These are phyloP conservation scores for Drosophila prosaltans DNA, from an alignment of 1,140 invertebrate species.

Conservation along the genomic window DNA sequence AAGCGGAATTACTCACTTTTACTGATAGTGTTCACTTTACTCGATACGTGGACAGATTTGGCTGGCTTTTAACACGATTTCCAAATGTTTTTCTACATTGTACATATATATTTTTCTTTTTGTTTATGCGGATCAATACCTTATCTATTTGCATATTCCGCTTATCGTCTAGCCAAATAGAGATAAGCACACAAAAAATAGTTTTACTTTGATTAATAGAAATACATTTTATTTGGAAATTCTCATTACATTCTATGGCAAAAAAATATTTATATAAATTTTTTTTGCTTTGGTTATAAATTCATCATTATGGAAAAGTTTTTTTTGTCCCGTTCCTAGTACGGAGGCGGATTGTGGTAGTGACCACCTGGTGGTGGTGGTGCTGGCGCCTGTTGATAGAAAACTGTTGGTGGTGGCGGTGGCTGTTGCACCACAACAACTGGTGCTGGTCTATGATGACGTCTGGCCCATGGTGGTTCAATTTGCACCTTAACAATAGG, in stretches of 20 bases:
- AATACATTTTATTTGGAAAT: conserved; percentile 6
- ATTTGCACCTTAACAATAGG: conserved; percentile 72
- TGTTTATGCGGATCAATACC: not conserved
- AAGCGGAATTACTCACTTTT: not conserved
- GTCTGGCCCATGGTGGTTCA: conserved; percentile 65
- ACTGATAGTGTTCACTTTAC: not conserved
- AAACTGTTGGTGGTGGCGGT: conserved; percentile 35
- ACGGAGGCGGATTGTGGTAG: conserved; percentile 63
- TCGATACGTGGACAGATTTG: conserved; percentile 7
- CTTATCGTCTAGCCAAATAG: not conserved
- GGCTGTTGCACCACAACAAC: conserved; percentile 65
- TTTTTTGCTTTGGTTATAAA: conserved; percentile 4
- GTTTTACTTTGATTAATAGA: not conserved
- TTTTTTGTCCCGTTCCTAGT: conserved; percentile 10
- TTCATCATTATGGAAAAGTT: not conserved
- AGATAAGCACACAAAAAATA: not conserved
- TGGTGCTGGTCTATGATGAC: conserved; percentile 56
- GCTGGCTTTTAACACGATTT: not conserved
- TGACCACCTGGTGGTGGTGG: conserved; percentile 49
- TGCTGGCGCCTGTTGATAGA: conserved; percentile 40
- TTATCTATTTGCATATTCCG: not conserved
- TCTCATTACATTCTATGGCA: not conserved
- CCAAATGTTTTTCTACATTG: not conserved
- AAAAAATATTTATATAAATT: conserved; percentile 21
- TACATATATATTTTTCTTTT: too few relatives aligned